Conservation (phyloP, 2,888 invertebrate genomes). For the Athrips mouffetella region DNA sequence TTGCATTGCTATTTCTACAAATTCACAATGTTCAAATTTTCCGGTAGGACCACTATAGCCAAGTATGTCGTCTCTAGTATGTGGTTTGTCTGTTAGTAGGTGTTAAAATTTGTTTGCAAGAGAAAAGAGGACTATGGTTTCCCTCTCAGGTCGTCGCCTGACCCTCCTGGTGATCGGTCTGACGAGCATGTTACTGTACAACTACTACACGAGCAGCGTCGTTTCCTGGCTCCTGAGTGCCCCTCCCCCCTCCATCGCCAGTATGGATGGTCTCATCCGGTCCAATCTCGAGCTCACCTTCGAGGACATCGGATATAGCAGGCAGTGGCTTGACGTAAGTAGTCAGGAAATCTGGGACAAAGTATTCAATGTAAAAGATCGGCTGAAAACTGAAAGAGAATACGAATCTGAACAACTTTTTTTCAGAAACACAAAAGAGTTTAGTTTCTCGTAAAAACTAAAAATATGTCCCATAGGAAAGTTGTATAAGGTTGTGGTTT, state of each 20-base stretch:
- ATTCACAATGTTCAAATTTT: too few relatives aligned
- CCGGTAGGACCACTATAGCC: too few relatives aligned
- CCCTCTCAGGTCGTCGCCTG: constrained; percentile 46
- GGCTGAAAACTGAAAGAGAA: too few relatives aligned
- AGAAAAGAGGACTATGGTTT: neutral
- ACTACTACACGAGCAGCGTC: constrained; percentile 80
- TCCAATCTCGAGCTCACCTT: constrained; percentile 72
- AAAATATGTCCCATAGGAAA: neutral
- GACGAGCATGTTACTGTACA: constrained; percentile 72
- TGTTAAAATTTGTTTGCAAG: neutral
- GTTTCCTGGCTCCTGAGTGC: constrained; percentile 78
- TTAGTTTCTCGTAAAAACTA: neutral
- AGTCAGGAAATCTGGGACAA: too few relatives aligned
- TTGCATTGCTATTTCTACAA: too few relatives aligned
- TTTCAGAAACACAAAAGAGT: neutral
- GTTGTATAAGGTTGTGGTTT: too few relatives aligned
- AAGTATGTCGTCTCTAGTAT: too few relatives aligned
- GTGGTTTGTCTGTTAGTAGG: too few relatives aligned
- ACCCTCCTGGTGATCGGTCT: constrained; percentile 55
- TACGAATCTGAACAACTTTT: too few relatives aligned
- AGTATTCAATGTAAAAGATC: too few relatives aligned
- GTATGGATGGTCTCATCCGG: constrained; percentile 66
- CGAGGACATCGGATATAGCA: constrained; percentile 72
- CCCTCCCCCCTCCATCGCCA: constrained; percentile 61
- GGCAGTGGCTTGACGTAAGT: constrained; percentile 63